Percentiles rank a stretch among this genome's conserved stretches.
These are phyloP conservation scores for Spondyliosoma cantharus DNA, from an alignment of 2,797 vertebrate species.

Conservation along the genomic window DNA sequence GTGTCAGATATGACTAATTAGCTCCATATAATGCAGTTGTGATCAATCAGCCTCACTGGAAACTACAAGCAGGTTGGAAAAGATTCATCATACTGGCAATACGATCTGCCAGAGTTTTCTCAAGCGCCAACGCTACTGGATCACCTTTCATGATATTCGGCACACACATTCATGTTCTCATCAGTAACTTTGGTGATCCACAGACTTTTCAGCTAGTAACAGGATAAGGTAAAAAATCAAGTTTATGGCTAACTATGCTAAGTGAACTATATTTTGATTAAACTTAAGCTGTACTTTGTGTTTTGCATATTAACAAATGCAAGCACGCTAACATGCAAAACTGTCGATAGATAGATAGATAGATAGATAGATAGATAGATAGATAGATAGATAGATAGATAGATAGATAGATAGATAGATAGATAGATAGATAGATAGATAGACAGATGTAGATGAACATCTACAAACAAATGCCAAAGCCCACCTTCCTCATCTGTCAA, in stretches of 20 bases:
- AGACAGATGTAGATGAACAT: too few species aligned
- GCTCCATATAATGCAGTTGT: slow-evolving; percentile 23
- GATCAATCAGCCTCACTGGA: slow-evolving; percentile 44
- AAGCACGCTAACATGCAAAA: background rate
- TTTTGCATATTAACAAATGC: background rate
- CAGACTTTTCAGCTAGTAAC: background rate
- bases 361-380: too few species aligned
- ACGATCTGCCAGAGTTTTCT: slow-evolving; percentile 17
- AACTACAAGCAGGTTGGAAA: slow-evolving; percentile 38
- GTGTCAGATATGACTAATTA: slow-evolving; percentile 50
- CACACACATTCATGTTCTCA: background rate
- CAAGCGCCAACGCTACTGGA: background rate
- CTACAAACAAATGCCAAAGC: background rate
- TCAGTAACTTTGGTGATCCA: background rate
- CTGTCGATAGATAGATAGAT: too few species aligned
- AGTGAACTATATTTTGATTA: background rate
- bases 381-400: too few species aligned
- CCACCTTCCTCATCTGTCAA: slow-evolving; percentile 8
- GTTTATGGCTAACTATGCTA: background rate
- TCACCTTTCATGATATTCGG: background rate
- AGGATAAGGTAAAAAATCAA: background rate
- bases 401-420: too few species aligned
- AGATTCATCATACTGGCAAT: slow-evolving; percentile 29
- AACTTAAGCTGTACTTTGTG: background rate
- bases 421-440: too few species aligned